Evolutionary conservation across 2,888 invertebrate species (phyloP), one percentile per base, ranked within the genome.

Genomic region (Drosophila merina): DNA sequence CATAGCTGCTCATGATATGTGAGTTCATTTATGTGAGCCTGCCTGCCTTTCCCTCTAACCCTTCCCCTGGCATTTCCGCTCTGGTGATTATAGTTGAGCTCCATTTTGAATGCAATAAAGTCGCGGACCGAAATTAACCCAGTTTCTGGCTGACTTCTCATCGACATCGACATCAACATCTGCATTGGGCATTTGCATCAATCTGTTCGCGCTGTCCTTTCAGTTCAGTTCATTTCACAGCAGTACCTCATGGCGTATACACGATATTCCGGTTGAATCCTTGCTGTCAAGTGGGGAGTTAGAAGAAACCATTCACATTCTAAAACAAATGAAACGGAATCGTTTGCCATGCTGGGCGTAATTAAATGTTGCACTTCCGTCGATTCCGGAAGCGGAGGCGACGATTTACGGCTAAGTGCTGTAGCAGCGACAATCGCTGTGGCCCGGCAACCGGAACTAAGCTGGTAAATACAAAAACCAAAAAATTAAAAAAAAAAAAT

Each of bases 341-440:
- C 76, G 77, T 70, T 70, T 74, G 48, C 56, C 66, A 38, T 57
- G 54, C 63, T 55, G 62, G 45, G 50, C 60, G 76, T 78, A 78
- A 81, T 81, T 81, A 78, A 83, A 83, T 80, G 67, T 75, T 51
- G 71, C 64, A 69, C 74, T 67, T 74, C 57, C 72, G 55, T 44
- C 33, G 12, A 51, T 14, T 51, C 54, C 71, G 51, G 60, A 62
- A 64, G 44, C 52, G 73, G 73, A 73, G 57, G 54, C 57, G 57
- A 70, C 72, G 57, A 36, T 54, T 55, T 71, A 69, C 69, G 72
- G 57, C 50, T 70, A 60, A 64, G 56, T 67, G 66, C 51, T 57
- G 44, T 20, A 20, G 20, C 44, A 44, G 44, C 25, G 44, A 20
- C 36, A 58, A 62, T 58, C 60, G 47, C 20, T 49, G 57, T 45